A percentile compares a stretch with the other conserved stretches of the same genome.
Conservation (phyloP, 2,113 vertebrate genomes). For the Crotalus helleri region DNA sequence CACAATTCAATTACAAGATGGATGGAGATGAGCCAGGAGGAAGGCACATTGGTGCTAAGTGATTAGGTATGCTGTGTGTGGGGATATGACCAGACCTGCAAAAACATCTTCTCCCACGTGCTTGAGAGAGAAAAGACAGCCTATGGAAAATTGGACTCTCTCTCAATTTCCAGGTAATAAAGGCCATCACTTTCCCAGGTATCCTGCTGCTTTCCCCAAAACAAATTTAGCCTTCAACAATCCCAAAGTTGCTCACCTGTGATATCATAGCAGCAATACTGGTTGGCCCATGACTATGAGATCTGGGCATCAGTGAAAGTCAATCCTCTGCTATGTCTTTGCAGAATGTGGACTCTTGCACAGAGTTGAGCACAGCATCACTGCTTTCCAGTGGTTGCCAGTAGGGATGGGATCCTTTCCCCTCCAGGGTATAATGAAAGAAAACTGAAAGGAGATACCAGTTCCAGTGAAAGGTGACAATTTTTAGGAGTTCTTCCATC, state of each 20-base stretch:
- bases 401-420: not conserved
- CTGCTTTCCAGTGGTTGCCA: not conserved
- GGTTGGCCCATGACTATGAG: not conserved
- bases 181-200: not conserved
- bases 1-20: conserved; percentile 20
- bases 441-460: not conserved
- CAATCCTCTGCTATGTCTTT: not conserved
- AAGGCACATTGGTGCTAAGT: not conserved
- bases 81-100: not conserved
- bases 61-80: not conserved
- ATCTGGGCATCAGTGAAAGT: not conserved
- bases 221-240: not conserved
- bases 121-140: not conserved
- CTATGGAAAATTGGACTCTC: not conserved
- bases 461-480: not conserved
- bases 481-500: not conserved
- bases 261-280: not conserved
- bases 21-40: not conserved
- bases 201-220: not conserved
- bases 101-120: not conserved
- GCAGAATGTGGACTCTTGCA: not conserved
- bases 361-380: not conserved
- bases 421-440: not conserved
- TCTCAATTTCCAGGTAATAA: not conserved
- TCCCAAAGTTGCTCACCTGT: not conserved